A percentile compares a stretch with the other conserved stretches of the same genome.
phyloP scores from a whole-genome alignment of 2,797 vertebrate genomes.

The Cetoscarus ocellatus region DNA sequence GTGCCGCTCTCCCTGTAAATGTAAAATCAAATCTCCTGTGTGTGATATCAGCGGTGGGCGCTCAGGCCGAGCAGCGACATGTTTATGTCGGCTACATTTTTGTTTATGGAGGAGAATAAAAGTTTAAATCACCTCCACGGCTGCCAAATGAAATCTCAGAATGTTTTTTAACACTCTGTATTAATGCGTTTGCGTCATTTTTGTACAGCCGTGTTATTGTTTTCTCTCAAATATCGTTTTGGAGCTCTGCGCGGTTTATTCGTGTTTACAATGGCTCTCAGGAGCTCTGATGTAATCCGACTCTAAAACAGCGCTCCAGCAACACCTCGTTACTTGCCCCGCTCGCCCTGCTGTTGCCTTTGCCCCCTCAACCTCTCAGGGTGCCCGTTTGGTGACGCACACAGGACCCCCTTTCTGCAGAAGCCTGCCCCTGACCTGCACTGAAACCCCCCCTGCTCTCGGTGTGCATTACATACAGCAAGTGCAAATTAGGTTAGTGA shows the following conservation, averaged over 20 bases:
- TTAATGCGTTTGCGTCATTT: slow-evolving; percentile 65
- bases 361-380: slow-evolving; percentile 68
- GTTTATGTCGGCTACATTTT: slow-evolving; percentile 55
- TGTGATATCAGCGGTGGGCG: slow-evolving; percentile 55
- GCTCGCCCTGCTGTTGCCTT: slow-evolving; percentile 66
- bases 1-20: too few relatives aligned
- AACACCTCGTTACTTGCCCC: slow-evolving; percentile 82
- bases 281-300: slow-evolving; percentile 78
- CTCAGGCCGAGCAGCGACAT: slow-evolving; percentile 72
- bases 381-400: slow-evolving; percentile 70
- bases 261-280: slow-evolving; percentile 75
- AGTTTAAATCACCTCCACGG: slow-evolving; percentile 53
- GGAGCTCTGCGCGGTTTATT: slow-evolving; percentile 45
- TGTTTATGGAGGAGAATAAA: slow-evolving; percentile 65
- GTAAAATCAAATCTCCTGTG: slow-evolving; percentile 82
- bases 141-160: slow-evolving; percentile 67
- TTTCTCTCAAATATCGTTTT: slow-evolving; percentile 64
- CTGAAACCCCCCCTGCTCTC: slow-evolving; percentile 47
- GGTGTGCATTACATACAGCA: slow-evolving; percentile 83
- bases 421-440: not conserved
- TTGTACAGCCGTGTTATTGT: slow-evolving; percentile 66
- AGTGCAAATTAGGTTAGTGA: slow-evolving; percentile 85
- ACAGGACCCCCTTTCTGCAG: slow-evolving; percentile 45
- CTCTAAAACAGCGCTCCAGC: slow-evolving; percentile 76
- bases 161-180: slow-evolving; percentile 51